These are phyloP conservation scores for Argentina silus DNA, from an alignment of 2,797 vertebrate species.

Conservation along the genomic window DNA sequence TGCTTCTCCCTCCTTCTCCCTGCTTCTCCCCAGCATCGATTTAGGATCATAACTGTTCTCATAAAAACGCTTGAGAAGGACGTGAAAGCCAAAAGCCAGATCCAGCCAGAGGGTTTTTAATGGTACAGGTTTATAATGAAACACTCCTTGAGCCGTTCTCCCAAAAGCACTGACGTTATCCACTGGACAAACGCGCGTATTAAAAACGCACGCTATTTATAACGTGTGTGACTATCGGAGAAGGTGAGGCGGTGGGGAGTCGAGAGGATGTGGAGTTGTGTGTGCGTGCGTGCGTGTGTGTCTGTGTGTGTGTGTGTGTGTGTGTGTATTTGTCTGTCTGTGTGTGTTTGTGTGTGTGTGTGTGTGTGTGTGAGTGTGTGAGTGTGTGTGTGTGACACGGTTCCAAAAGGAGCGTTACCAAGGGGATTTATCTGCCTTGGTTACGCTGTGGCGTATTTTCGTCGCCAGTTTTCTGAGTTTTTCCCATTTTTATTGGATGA, in stretches of 20 bases:
- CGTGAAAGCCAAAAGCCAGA: conserved; percentile 69
- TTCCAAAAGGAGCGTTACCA: conserved; percentile 20
- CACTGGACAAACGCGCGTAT: conserved; percentile 70
- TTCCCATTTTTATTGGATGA: conserved; percentile 20
- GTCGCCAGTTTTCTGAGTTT: conserved; percentile 24
- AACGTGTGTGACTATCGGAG: conserved; percentile 66
- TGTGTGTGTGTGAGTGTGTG: background rate
- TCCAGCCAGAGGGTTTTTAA: conserved; percentile 73
- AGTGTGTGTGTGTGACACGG: conserved; percentile 6
- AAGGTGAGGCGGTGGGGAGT: conserved; percentile 41
- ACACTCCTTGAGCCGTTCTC: conserved; percentile 76
- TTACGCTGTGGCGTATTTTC: background rate
- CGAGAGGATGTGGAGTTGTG: conserved; percentile 20
- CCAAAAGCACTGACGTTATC: conserved; percentile 77
- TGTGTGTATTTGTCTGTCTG: conserved; percentile 8
- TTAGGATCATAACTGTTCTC: conserved; percentile 66
- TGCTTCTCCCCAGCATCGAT: conserved; percentile 62
- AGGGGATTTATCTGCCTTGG: background rate
- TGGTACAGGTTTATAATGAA: conserved; percentile 82
- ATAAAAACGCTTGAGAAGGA: conserved; percentile 62
- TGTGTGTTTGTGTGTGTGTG: conserved; percentile 1
- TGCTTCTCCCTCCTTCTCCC: conserved; percentile 46
- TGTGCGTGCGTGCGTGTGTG: conserved; percentile 27
- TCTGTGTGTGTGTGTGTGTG: conserved; percentile 32
- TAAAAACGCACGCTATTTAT: conserved; percentile 73